Evolutionary conservation across 2,888 invertebrate species (phyloP), one percentile per base, ranked within the genome.

Genomic region (Xestia xanthographa): DNA sequence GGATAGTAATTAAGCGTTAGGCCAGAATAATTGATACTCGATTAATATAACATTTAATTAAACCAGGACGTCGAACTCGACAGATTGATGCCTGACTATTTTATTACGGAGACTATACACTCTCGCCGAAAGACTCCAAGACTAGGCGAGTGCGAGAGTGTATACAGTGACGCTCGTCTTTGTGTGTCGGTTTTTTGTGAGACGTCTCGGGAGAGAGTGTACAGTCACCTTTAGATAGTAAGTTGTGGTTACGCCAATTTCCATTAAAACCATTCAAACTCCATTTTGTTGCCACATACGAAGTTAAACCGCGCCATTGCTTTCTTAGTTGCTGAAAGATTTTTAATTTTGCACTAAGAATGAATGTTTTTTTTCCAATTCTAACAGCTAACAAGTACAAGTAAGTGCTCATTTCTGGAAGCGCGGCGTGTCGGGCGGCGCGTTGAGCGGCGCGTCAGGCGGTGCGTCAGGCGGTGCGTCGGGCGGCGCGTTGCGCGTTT

Each of bases 1-100:
- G 67, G 43, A 72, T 41, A 29, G 53, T 63, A 60, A 78, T 82
- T 72, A 67, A 26, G 41, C 41, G 8, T 41, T 8, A 20, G 26
- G 9, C 56, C 43, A 53, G 63, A 45, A 45, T 41, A 50, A 53
- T 58, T 45, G 26, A 60, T 69, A 38, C 11, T 53, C 34, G 26
- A 48, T 69, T 29, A 69, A 58, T 58, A 12, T 34, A 17, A 38
- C 20, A 38, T 38, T 38, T 41, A 62, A 62, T 79, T 66, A 73
- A 41, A 62, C 29, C 12, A 53, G 29, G n/a, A 34, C n/a, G 20
- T n/a, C 14, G 8, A 41, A 29, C 50, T 53, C 43, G 11, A 6
- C 20, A 22, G 34, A 58, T 50, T 29, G 20, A 22, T 26, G n/a
- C 26, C 38, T 26, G 20, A 41, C n/a, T 34, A 48, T 66, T 8